Evolutionary conservation across 1,140 invertebrate genomes (phyloP).

Genomic region (Cotesia vestalis): DNA sequence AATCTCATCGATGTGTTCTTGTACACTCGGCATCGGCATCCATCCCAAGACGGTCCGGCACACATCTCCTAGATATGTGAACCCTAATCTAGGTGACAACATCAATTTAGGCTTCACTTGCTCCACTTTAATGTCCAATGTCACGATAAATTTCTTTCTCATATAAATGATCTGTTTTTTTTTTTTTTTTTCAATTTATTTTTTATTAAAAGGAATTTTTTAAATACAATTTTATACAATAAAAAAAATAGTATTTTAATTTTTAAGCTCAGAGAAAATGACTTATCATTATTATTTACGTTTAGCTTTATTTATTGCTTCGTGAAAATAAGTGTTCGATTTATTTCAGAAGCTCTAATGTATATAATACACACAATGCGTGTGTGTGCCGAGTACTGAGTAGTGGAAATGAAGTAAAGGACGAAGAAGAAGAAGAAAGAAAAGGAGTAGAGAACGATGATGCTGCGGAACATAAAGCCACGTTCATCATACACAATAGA

Average conservation of each 20-base stretch:
- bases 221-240: too few species aligned
- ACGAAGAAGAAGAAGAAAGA: background rate
- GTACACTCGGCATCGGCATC: slow-evolving; percentile 9
- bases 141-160: background rate
- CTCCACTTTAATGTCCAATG: slow-evolving; percentile 1
- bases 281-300: background rate
- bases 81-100: slow-evolving; percentile 32
- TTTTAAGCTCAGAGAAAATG: background rate
- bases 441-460: background rate
- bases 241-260: too few species aligned
- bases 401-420: too few species aligned
- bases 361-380: background rate
- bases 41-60: slow-evolving; percentile 8
- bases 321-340: background rate
- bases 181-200: background rate
- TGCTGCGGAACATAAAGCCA: slow-evolving; percentile 46
- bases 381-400: background rate
- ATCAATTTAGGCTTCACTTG: slow-evolving; percentile 15
- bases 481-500: slow-evolving; percentile 63
- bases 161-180: background rate
- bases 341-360: slow-evolving; percentile 9
- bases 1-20: slow-evolving; percentile 40
- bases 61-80: slow-evolving; percentile 10
- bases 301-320: background rate
- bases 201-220: too few species aligned